These are phyloP conservation scores for Proteles cristata DNA, from an alignment of 2,113 vertebrate genomes.

Conservation along the genomic window DNA sequence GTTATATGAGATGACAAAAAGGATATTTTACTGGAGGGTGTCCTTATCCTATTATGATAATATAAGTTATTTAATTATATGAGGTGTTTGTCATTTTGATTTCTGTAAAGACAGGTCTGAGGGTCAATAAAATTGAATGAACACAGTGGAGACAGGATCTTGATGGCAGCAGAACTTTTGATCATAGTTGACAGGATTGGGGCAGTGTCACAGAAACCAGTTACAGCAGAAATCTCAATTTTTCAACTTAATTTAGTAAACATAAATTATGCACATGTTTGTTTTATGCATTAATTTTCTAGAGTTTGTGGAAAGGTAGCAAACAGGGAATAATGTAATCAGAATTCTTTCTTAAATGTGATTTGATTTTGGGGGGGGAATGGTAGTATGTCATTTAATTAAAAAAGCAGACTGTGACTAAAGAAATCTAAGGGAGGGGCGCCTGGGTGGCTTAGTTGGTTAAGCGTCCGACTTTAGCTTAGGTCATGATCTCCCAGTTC, in stretches of 20 bases:
- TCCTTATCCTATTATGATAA: constrained; percentile 53
- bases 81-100: constrained; percentile 48
- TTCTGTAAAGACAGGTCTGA: constrained; percentile 22
- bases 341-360: constrained; percentile 47
- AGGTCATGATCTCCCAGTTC: too few species aligned
- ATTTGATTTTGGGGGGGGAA: not conserved
- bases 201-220: not conserved
- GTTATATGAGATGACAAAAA: not conserved
- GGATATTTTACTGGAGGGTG: constrained; percentile 36
- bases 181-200: not conserved
- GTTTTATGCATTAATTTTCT: constrained; percentile 45
- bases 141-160: not conserved
- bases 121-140: constrained; percentile 23
- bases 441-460: too few species aligned
- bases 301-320: constrained; percentile 28
- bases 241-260: constrained; percentile 34
- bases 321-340: constrained; percentile 50
- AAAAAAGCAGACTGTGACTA: constrained; percentile 31
- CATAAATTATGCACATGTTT: constrained; percentile 30
- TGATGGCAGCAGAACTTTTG: constrained; percentile 37
- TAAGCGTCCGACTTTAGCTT: too few species aligned
- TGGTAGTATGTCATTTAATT: constrained; percentile 49
- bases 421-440: not conserved
- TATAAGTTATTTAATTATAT: constrained; percentile 59
- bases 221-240: not conserved